A percentile compares a stretch with the other conserved stretches of the same genome.
phyloP scores from a whole-genome alignment of 2,797 vertebrate species.

The Semotilus atromaculatus region DNA sequence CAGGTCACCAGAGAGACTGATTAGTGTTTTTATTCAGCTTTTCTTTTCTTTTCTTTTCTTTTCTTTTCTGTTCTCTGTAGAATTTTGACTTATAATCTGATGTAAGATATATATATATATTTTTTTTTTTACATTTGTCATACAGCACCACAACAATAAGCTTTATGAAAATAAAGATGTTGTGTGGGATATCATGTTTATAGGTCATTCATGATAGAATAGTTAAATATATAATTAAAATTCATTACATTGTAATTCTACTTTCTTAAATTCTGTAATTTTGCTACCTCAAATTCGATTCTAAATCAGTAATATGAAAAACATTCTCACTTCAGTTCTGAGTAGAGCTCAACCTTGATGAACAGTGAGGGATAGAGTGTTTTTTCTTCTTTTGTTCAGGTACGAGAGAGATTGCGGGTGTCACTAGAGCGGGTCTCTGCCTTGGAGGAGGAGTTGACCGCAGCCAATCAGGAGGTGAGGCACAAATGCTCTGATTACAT shows the following conservation, averaged over 20 bases:
- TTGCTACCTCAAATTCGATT: not conserved
- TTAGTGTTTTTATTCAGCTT: not conserved
- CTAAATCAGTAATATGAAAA: not conserved
- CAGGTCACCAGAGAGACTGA: not conserved
- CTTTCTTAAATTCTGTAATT: not conserved
- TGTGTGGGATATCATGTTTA: not conserved
- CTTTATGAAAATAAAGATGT: not conserved
- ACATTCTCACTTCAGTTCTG: not conserved
- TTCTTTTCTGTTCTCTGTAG: not conserved
- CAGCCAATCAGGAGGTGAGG: conserved; percentile 97
- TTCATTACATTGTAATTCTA: not conserved
- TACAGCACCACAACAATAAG: not conserved
- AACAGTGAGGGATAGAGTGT: not conserved
- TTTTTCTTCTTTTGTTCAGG: conserved; percentile 77
- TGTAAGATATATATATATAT: too few relatives aligned
- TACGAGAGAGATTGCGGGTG: conserved; percentile 96
- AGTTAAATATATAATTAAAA: not conserved
- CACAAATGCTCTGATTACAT: conserved; percentile 17
- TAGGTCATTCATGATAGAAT: not conserved
- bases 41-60: too few relatives aligned
- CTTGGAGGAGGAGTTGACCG: conserved; percentile 97
- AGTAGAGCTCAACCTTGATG: not conserved
- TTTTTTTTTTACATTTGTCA: not conserved
- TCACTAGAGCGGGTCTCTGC: conserved; percentile 97
- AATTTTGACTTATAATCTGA: not conserved